Evolutionary conservation across 2,797 vertebrate species (phyloP), one percentile per base, ranked within the genome.

Genomic region (Muscicapa comitata): DNA sequence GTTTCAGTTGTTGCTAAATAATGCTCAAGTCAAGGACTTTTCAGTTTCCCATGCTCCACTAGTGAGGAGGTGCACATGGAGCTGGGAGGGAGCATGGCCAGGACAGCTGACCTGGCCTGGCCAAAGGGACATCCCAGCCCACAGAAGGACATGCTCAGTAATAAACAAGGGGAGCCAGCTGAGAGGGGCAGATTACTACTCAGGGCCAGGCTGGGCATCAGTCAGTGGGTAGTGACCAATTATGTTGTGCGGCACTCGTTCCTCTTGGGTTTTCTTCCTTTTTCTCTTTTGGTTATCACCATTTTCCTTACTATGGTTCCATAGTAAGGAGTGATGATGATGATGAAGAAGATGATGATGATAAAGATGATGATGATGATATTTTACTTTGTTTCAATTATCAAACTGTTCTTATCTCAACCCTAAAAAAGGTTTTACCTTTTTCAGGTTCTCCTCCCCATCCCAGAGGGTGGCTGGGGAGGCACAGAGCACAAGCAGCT

Each of bases 401-500:
- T 28, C 74, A 54, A 61, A 48, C 40, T n/a, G 35, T 35, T 61
- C 40, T 54, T 35, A 59, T 40, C 40, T 61, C 53, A 74, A 20
- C 54, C 18, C 31, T 29, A 51, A 29, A 28, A 45, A 11, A 31
- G 61, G 26, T 48, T 74, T 54, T 40, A 48, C 54, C 35, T 25
- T 67, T 74, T 43, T 7, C n/a, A 50, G 43, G 28, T 28, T 63
- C 66, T 50, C 50, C 26, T 13, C n/a, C 26, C 50, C 1, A 28
- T 37, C 7, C 42, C 8, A n/a, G 24, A 19, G 66, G 1, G 1
- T 50, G 21, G 15, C 0, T 31, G 31, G 26, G 47, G 57, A 50
- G 31, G 63, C 31, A 26, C 28, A 62, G 38, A 18, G 18, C 38
- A 23, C 0, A 0, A 63, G 65, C 0, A 0, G 42, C 65, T 50